phyloP scores from a whole-genome alignment of 2,113 vertebrate genomes.

The Pterocles burchelli region DNA sequence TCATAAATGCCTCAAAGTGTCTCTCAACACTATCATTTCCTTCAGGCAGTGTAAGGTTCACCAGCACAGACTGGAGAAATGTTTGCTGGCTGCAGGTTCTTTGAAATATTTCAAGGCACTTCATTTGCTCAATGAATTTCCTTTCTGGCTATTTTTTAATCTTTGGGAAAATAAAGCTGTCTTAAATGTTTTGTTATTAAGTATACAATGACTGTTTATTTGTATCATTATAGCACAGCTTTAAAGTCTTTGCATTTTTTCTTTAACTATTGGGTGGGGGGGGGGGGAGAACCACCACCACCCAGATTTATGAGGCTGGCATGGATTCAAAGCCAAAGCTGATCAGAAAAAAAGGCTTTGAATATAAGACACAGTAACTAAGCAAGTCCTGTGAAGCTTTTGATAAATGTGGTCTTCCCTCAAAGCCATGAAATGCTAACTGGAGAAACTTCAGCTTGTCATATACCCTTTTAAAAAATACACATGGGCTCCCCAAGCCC shows the following conservation, averaged over 20 bases:
- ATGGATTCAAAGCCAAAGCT: constrained; percentile 22
- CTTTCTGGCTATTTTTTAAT: not conserved
- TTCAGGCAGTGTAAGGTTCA: not conserved
- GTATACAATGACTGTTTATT: not conserved
- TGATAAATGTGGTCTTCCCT: not conserved
- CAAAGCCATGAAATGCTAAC: not conserved
- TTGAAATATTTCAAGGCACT: not conserved
- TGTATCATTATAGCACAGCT: not conserved
- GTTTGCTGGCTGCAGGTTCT: not conserved
- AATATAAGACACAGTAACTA: not conserved
- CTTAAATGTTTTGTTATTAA: constrained; percentile 18
- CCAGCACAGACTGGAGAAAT: not conserved
- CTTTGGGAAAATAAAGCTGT: not conserved
- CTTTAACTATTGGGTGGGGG: not conserved
- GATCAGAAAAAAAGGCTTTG: not conserved
- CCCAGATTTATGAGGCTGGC: not conserved
- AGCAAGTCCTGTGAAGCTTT: not conserved
- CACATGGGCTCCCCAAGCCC: not conserved
- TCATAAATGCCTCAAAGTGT: not conserved
- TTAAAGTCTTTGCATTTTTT: not conserved
- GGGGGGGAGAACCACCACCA: not conserved
- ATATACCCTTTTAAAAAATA: not conserved
- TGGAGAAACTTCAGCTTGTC: not conserved
- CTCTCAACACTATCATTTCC: not conserved
- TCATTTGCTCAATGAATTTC: not conserved